Percentiles rank a stretch among this genome's conserved stretches.
Conservation (phyloP, 1,140 invertebrate species). For the Epicauta chinensis region DNA sequence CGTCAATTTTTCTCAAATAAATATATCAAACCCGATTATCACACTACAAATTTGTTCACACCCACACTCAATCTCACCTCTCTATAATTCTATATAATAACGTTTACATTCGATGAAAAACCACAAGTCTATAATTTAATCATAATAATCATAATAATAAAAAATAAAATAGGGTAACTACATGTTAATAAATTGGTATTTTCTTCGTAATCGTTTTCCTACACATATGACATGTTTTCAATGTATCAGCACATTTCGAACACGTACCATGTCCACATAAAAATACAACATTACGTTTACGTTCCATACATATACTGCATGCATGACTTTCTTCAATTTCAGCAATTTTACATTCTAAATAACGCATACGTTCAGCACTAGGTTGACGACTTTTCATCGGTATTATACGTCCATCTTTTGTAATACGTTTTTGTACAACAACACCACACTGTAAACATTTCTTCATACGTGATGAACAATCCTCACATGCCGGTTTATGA, state of each 20-base stretch:
- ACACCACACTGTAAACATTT: slow-evolving; percentile 68
- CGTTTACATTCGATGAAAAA: too few relatives aligned
- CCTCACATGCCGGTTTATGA: slow-evolving; percentile 67
- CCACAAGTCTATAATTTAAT: too few relatives aligned
- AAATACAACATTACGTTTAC: slow-evolving; percentile 75
- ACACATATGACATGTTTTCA: slow-evolving; percentile 89
- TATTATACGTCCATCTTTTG: slow-evolving; percentile 47
- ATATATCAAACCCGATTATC: too few relatives aligned
- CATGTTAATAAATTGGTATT: slow-evolving; percentile 68
- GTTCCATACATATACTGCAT: slow-evolving; percentile 74
- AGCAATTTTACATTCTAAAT: slow-evolving; percentile 77
- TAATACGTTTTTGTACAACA: slow-evolving; percentile 51
- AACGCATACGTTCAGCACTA: slow-evolving; percentile 60
- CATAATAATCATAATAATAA: too few relatives aligned
- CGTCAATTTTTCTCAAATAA: too few relatives aligned
- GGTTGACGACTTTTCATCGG: slow-evolving; percentile 50
- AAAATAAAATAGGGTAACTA: too few relatives aligned
- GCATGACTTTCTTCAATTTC: slow-evolving; percentile 81
- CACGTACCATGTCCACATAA: slow-evolving; percentile 86
- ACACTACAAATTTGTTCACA: too few relatives aligned
- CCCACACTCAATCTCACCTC: too few relatives aligned
- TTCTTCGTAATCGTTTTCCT: slow-evolving; percentile 81
- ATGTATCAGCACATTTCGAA: slow-evolving; percentile 70
- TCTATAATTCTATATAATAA: too few relatives aligned
- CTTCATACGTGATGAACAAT: slow-evolving; percentile 73